Percentiles rank a stretch among this genome's conserved stretches.
Conservation (phyloP, 2,888 invertebrate genomes). For the Lamellibrachia satsuma region DNA sequence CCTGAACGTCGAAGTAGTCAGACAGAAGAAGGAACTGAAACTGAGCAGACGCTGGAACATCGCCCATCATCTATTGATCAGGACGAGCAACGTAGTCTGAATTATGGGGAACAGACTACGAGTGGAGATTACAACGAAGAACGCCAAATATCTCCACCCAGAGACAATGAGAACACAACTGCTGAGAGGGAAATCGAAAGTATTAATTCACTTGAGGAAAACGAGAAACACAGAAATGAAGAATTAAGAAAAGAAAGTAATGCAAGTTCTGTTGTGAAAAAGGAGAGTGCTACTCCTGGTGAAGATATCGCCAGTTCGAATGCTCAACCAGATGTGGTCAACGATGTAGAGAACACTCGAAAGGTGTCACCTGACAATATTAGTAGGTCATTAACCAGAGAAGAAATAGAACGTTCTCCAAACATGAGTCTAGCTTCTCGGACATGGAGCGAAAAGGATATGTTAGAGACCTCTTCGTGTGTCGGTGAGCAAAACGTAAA, state of each 20-base stretch:
- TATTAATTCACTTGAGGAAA: not conserved
- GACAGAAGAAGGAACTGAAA: not conserved
- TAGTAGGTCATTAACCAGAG: not conserved
- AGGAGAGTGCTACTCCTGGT: not conserved
- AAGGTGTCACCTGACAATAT: not conserved
- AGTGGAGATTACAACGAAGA: not conserved
- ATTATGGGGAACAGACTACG: not conserved
- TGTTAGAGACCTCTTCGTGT: not conserved
- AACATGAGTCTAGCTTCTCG: not conserved
- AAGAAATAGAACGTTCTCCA: not conserved
- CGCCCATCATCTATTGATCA: not conserved
- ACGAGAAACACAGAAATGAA: not conserved
- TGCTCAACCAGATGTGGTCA: not conserved
- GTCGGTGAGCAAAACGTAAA: not conserved
- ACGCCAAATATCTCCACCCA: not conserved
- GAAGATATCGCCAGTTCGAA: not conserved
- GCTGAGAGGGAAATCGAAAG: not conserved
- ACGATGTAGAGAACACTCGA: not conserved
- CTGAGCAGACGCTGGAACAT: not conserved
- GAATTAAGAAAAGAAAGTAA: not conserved
- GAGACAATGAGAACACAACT: not conserved
- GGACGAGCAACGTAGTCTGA: not conserved
- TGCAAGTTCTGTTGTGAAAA: not conserved
- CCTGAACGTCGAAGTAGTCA: not conserved
- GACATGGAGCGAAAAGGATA: not conserved